Conservation (phyloP, 2,888 invertebrate genomes). For the Dinocampus coccinellae region DNA sequence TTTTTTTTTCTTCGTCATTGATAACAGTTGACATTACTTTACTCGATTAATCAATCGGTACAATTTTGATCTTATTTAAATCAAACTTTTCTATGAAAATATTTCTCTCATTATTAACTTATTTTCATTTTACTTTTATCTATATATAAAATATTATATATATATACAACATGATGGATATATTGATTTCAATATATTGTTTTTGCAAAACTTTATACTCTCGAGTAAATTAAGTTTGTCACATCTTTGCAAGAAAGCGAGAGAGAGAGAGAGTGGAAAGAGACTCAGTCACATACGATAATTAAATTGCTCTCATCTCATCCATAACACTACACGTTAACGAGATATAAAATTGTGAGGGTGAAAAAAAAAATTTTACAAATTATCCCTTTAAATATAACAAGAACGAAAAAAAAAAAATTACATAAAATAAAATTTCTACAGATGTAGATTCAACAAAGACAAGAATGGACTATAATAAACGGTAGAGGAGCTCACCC, state of each 20-base stretch:
- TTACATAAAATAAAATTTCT: too few relatives aligned
- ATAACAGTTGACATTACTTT: background rate
- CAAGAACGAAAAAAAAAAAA: too few relatives aligned
- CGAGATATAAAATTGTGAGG: slow-evolving; percentile 8
- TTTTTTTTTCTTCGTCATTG: background rate
- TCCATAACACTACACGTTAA: background rate
- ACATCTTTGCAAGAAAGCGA: background rate
- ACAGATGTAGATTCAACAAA: background rate
- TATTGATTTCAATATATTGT: background rate
- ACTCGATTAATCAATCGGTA: background rate
- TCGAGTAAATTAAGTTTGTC: background rate
- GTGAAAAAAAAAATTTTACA: background rate
- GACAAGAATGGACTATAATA: background rate
- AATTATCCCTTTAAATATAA: too few relatives aligned
- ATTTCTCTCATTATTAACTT: background rate
- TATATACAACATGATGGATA: slow-evolving; percentile 17
- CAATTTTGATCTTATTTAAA: background rate
- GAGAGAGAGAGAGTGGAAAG: slow-evolving; percentile 17
- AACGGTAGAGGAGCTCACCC: background rate
- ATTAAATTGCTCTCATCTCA: slow-evolving; percentile 43
- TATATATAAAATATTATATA: too few relatives aligned
- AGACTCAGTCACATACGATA: slow-evolving; percentile 39
- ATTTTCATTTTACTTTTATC: background rate
- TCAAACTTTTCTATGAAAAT: background rate
- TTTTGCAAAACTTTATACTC: slow-evolving; percentile 8